Evolutionary conservation across 2,113 vertebrate species (phyloP), one percentile per base, ranked within the genome.

Genomic region (Platichthys stellatus): DNA sequence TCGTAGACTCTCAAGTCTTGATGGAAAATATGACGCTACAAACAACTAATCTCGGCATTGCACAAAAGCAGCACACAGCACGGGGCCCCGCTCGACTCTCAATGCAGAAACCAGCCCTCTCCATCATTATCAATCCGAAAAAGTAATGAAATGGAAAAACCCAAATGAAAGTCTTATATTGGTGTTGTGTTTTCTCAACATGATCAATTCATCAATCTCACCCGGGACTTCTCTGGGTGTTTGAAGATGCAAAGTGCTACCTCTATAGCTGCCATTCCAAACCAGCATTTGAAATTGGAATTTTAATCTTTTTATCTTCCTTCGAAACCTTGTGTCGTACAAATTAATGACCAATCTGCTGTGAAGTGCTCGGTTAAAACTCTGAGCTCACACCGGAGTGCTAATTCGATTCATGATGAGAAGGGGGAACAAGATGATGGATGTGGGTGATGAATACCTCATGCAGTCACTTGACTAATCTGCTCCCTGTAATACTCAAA

Each of bases 381-480:
- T 59, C 73, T 24, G n/a, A 26, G 54, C 66, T 63, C 59, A 45
- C 66, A 21, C 40, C 17, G 3, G 47, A 38, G 0, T 56, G 67
- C 56, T 81, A 76, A 76, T 64, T 69, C 61, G 24, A 49, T 10
- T 56, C 47, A 49, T 77, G 69, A 73, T 67, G 69, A 72, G 68
- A 63, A 68, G 68, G 20, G 10, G 21, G n/a, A 57, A 31, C 4
- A 10, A 26, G 60, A 14, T 61, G 61, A 58, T 62, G 61, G 40
- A 57, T 65, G 40, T 61, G 26, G 26, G 28, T 65, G 63, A 72
- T 61, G 72, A 71, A 76, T 47, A 51, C 23, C 21, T 20, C 62
- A 38, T 47, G 60, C 64, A 26, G 58, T 69, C 59, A 49, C 40
- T 66, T 31, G 24, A 62, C 40, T 68, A 72, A 72, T 51, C 23